Evolutionary conservation across 2,888 invertebrate species (phyloP).

Genomic region (Metopia argyrocephala): DNA sequence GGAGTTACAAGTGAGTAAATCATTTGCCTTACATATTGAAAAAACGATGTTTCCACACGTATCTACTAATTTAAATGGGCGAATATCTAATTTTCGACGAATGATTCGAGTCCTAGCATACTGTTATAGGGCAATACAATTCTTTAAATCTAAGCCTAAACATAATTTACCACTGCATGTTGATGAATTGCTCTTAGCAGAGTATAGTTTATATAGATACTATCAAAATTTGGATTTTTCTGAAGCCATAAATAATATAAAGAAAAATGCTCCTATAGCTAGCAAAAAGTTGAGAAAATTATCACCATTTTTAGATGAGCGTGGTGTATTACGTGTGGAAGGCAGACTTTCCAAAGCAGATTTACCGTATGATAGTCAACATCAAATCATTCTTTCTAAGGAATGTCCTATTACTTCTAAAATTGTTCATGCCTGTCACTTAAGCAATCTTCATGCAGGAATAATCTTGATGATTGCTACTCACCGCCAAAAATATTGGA

Average conservation of each 20-base stretch:
- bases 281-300: background rate
- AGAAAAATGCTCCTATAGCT: no score
- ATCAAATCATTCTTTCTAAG: conserved; percentile 11
- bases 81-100: background rate
- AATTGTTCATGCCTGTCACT: conserved; percentile 3
- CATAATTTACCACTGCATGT: background rate
- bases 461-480: background rate
- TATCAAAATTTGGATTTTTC: no score
- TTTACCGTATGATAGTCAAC: background rate
- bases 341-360: background rate
- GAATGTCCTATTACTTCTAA: background rate
- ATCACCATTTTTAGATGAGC: background rate
- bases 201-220: no score
- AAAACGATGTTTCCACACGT: background rate
- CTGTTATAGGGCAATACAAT: background rate
- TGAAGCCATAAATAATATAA: no score
- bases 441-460: background rate
- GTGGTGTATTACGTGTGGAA: background rate
- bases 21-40: no score
- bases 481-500: background rate
- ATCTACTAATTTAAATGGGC: no score
- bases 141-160: background rate
- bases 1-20: no score
- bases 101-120: background rate
- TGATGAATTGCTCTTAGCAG: background rate